A percentile compares a stretch with the other conserved stretches of the same genome.
Evolutionary conservation across 1,140 invertebrate genomes (phyloP).

Genomic region (Glomeris maerens): DNA sequence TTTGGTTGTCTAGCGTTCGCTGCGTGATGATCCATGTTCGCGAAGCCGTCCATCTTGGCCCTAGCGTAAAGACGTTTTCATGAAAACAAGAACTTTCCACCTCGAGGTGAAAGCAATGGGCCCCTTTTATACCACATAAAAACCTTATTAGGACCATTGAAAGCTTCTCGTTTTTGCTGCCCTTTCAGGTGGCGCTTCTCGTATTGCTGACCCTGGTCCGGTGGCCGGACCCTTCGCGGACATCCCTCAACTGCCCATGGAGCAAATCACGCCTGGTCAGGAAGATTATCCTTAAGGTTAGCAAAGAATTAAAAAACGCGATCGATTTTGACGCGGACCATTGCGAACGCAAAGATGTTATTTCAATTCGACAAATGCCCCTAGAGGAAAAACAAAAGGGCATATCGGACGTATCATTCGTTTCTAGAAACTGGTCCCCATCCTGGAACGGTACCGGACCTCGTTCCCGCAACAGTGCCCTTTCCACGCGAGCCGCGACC

Average conservation of each 20-base stretch:
- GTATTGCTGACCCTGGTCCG: slow-evolving; percentile 65
- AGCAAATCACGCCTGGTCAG: slow-evolving; percentile 76
- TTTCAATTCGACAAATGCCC: neutral
- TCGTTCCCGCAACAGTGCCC: slow-evolving; percentile 72
- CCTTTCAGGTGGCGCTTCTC: slow-evolving; percentile 52
- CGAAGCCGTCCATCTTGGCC: too few relatives aligned
- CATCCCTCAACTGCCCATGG: slow-evolving; percentile 71
- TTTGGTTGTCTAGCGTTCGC: too few relatives aligned
- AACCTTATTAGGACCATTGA: too few relatives aligned
- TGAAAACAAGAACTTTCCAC: too few relatives aligned
- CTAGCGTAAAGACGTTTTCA: too few relatives aligned
- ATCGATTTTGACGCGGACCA: neutral
- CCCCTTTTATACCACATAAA: too few relatives aligned
- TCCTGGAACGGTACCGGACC: slow-evolving; percentile 70
- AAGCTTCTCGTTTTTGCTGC: neutral
- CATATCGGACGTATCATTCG: neutral
- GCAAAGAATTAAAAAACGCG: neutral
- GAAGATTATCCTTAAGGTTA: slow-evolving; percentile 66
- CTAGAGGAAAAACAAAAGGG: neutral
- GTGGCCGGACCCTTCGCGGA: slow-evolving; percentile 68
- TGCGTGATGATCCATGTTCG: too few relatives aligned
- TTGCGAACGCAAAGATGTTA: slow-evolving; percentile 1
- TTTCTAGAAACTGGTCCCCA: slow-evolving; percentile 66
- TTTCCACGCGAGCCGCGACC: slow-evolving; percentile 69
- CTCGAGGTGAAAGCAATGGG: too few relatives aligned